Evolutionary conservation across 2,888 invertebrate species (phyloP).

Genomic region (Cephus nigrinus): DNA sequence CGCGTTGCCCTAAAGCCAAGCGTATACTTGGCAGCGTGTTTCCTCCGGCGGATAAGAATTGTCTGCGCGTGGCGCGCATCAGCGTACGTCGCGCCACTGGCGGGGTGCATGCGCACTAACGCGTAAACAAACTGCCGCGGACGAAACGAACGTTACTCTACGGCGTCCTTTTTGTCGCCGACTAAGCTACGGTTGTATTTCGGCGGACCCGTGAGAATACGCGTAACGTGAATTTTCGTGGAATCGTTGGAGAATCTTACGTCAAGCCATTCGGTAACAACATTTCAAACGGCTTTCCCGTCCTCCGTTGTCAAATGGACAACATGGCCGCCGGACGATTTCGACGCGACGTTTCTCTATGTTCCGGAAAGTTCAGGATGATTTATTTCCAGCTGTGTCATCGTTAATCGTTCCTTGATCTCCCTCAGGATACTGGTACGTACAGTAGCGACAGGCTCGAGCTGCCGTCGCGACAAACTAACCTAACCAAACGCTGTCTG

Average conservation of each 20-base stretch:
- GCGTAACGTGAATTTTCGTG: too few species aligned
- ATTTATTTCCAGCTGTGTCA: constrained; percentile 2
- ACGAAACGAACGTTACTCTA: background rate
- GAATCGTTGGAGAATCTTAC: background rate
- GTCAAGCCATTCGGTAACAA: background rate
- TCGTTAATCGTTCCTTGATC: constrained; percentile 4
- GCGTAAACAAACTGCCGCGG: background rate
- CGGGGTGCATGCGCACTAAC: background rate
- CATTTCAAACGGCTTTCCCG: background rate
- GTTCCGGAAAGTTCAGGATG: background rate
- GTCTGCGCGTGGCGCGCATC: background rate
- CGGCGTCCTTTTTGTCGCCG: background rate
- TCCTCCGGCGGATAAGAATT: background rate
- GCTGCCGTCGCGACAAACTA: background rate
- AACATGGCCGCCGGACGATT: background rate
- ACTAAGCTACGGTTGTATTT: background rate
- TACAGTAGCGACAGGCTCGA: background rate
- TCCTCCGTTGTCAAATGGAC: background rate
- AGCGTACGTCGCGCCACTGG: background rate
- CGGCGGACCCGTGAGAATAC: background rate
- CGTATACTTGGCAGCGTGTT: background rate
- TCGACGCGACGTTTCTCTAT: background rate
- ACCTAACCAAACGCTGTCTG: background rate
- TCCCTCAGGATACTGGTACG: background rate
- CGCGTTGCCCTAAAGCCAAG: background rate